Evolutionary conservation across 2,888 invertebrate species (phyloP), one percentile per base, ranked within the genome.

Genomic region (Sicus ferrugineus): DNA sequence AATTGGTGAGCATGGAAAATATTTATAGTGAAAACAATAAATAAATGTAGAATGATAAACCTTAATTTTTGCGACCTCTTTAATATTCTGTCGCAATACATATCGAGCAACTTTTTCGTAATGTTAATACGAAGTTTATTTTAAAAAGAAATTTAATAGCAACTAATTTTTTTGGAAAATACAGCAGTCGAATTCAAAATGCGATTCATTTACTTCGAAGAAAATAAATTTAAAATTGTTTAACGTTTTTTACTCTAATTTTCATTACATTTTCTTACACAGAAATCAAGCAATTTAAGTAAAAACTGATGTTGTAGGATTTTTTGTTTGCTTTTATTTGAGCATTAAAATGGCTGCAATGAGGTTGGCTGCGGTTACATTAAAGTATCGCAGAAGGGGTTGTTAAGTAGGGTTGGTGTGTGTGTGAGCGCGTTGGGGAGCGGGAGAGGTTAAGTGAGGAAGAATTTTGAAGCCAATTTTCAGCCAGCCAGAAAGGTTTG

Each of bases 341-440:
- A 62, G 59, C 58, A 23, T 46, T 21, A 46, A 28, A 54, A 54
- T 21, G 61, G 54, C 54, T 42, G 34, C 50, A 64, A 34, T 52
- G 50, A 9, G 31, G 2, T 3, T 6, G 54, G 3, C 7, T 21
- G 6, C 23, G 23, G 23, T 46, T 46, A 5, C 9, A 46, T n/a
- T 5, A 46, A n/a, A 1, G n/a, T 16, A n/a, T 46, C 14, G 46
- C n/a, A 5, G 50, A n/a, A 21, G 1, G 23, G 21, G 38, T 34
- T 9, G 38, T 5, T 9, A 34, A 9, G 38, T 9, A 34, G 38
- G 7, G 38, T 34, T 34, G 38, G 38, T 9, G 11, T 34, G 11
- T 5, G n/a, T n/a, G n/a, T 11, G 11, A 34, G 5, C 7, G 11
- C n/a, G 50, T 48, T 7, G 23, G 2, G 2, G 42, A 21, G 38